Percentiles rank a stretch among this genome's conserved stretches.
These are phyloP conservation scores for Eira barbara DNA, from an alignment of 2,113 vertebrate species.

Conservation along the genomic window DNA sequence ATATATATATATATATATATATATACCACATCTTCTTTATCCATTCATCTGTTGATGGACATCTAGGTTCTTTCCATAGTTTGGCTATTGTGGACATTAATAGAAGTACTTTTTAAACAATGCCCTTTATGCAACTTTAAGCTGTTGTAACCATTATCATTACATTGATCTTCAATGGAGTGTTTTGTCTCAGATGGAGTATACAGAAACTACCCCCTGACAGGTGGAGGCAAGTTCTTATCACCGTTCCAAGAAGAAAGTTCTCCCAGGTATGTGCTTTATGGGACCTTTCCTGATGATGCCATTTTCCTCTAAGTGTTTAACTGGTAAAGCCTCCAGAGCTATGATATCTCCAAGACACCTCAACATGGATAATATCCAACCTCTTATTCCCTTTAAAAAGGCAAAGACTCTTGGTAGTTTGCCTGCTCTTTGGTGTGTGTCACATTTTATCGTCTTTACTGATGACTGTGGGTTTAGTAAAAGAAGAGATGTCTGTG, in stretches of 20 bases:
- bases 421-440: not conserved
- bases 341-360: constrained; percentile 19
- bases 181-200: not conserved
- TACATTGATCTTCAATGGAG: not conserved
- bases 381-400: not conserved
- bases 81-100: too few relatives aligned
- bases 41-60: too few relatives aligned
- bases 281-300: not conserved
- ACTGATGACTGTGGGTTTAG: not conserved
- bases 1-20: too few relatives aligned
- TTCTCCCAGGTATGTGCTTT: not conserved
- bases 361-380: not conserved
- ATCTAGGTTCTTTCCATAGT: too few relatives aligned
- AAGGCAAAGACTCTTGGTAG: not conserved
- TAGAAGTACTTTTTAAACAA: not conserved
- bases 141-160: not conserved
- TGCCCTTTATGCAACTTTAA: not conserved
- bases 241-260: not conserved
- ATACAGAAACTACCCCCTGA: not conserved
- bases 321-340: not conserved
- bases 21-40: too few relatives aligned
- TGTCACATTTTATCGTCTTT: not conserved
- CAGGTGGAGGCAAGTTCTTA: not conserved
- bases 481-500: not conserved
- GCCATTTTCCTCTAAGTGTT: not conserved